phyloP scores from a whole-genome alignment of 1,140 invertebrate genomes.

The Anoplophora glabripennis region DNA sequence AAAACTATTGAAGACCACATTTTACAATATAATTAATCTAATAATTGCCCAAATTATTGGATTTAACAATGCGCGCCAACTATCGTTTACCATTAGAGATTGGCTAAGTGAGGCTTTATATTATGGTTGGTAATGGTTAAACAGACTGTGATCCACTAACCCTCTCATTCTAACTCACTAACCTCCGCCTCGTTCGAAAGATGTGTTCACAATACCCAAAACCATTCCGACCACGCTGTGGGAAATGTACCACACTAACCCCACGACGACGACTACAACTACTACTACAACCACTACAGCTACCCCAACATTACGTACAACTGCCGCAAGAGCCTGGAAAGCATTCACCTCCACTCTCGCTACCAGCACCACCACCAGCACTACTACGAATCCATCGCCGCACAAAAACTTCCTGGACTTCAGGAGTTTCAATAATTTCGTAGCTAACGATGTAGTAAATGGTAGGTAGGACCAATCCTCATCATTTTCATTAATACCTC shows the following conservation, averaged over 20 bases:
- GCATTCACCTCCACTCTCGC: constrained; percentile 45
- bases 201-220: constrained; percentile 31
- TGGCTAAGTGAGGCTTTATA: too few relatives aligned
- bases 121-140: too few relatives aligned
- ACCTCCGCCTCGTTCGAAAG: constrained; percentile 7
- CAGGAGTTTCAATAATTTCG: constrained; percentile 37
- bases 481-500: too few relatives aligned
- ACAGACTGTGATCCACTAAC: neutral
- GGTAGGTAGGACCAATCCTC: constrained; percentile 27
- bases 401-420: constrained; percentile 39
- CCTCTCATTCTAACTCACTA: neutral
- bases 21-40: too few relatives aligned
- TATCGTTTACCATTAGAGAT: too few relatives aligned
- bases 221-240: constrained; percentile 38
- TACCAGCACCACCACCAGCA: constrained; percentile 44
- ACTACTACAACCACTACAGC: constrained; percentile 44
- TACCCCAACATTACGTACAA: constrained; percentile 50
- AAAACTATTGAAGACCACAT: too few relatives aligned
- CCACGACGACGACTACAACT: constrained; percentile 51
- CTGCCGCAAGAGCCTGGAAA: constrained; percentile 18
- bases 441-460: constrained; percentile 37
- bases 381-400: constrained; percentile 31
- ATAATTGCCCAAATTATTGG: too few relatives aligned
- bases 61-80: too few relatives aligned
- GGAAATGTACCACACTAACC: constrained; percentile 43